These are phyloP conservation scores for Procambarus virginalis DNA, from an alignment of 1,140 invertebrate species.

Conservation along the genomic window DNA sequence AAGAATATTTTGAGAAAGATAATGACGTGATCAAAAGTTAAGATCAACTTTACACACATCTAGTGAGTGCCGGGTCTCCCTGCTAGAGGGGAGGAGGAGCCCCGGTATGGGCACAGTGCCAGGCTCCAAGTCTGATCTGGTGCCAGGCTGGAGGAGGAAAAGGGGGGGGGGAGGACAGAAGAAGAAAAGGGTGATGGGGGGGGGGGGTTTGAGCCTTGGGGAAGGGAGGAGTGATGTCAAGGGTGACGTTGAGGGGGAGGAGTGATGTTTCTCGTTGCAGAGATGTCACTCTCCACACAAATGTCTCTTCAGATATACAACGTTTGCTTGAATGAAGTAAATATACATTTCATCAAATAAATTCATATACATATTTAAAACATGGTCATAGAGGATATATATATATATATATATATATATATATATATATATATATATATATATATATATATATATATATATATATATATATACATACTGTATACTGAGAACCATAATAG, in stretches of 20 bases:
- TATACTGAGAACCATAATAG: too few species aligned
- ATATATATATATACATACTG: too few species aligned
- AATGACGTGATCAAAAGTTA: conserved; percentile 17
- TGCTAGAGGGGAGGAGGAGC: not conserved
- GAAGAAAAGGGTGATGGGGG: not conserved
- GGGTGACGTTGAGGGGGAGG: not conserved
- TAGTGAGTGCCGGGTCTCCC: not conserved
- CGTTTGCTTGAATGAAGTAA: too few species aligned
- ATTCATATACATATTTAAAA: too few species aligned
- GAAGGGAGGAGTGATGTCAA: not conserved
- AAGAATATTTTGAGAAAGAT: not conserved
- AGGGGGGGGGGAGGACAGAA: not conserved
- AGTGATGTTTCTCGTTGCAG: too few species aligned
- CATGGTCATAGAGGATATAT: too few species aligned
- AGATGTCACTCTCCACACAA: too few species aligned
- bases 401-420: too few species aligned
- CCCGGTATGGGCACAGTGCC: not conserved
- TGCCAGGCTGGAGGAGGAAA: not conserved
- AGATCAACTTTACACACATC: conserved; percentile 4
- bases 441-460: too few species aligned
- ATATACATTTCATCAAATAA: too few species aligned
- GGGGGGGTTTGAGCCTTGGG: not conserved
- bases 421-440: too few species aligned
- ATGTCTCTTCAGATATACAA: too few species aligned
- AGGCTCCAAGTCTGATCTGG: not conserved